phyloP scores from a whole-genome alignment of 1,140 invertebrate species.

The Zaprionus inermis region DNA sequence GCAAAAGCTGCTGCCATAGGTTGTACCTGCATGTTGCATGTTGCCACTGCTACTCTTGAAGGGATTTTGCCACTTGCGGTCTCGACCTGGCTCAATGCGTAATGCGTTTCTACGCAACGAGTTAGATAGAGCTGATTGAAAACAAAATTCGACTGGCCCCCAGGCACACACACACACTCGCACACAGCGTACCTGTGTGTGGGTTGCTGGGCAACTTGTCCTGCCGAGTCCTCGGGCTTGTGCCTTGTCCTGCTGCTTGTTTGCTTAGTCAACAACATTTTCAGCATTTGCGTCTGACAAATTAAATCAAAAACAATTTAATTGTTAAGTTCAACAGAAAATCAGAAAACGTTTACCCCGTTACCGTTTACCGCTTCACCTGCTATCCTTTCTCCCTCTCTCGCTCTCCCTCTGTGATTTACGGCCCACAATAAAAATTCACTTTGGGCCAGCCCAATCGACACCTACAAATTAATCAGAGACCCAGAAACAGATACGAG shows the following conservation, averaged over 20 bases:
- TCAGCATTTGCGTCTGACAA: constrained; percentile 40
- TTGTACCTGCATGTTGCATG: not conserved
- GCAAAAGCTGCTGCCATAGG: not conserved
- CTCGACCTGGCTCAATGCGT: constrained; percentile 22
- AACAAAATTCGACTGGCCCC: constrained; percentile 23
- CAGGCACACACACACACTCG: constrained; percentile 4
- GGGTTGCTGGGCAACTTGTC: not conserved
- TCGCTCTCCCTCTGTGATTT: constrained; percentile 58
- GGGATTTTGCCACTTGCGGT: constrained; percentile 69
- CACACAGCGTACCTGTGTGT: not conserved
- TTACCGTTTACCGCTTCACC: constrained; percentile 29
- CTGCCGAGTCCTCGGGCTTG: not conserved
- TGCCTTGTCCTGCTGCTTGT: constrained; percentile 38
- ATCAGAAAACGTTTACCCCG: constrained; percentile 25
- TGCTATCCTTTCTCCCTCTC: not conserved
- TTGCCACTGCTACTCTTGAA: not conserved
- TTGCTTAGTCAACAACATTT: constrained; percentile 68
- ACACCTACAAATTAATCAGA: constrained; percentile 75
- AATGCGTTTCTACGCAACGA: constrained; percentile 78
- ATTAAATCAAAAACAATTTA: constrained; percentile 70
- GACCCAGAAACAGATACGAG: constrained; percentile 18
- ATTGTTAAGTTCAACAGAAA: constrained; percentile 40
- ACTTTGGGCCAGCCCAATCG: constrained; percentile 63
- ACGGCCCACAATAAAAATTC: constrained; percentile 73
- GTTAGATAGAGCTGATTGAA: constrained; percentile 73